Base-by-base conservation (phyloP, 37 sponge, comb jelly and placozoan species). In the Eunapius fragilis region DNA sequence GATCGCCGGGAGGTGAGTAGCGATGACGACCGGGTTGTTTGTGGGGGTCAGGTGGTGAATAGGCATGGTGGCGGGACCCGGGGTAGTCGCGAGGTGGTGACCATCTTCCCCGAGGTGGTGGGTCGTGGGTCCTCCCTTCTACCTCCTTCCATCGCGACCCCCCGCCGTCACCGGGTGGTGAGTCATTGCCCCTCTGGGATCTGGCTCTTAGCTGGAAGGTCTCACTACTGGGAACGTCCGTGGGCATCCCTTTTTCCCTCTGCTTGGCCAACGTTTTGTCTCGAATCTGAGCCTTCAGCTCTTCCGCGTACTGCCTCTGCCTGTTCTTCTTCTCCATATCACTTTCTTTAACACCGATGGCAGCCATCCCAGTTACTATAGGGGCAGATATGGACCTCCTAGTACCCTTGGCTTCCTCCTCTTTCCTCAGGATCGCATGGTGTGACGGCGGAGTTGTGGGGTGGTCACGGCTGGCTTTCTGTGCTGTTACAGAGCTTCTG, bases 281-380 rank as follows among this genome's bases (percentile, higher is more conserved):
- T 25, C 48, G 80, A 3, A 94, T 94, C 74, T 94, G 94, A 11
- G 73, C 70, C 73, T 82, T 69, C 19, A 94, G 82, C 31, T 88
- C 89, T n/a, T 85, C 87, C 68, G 88, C 88, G 69, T 94, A 94
- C 73, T 69, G 26, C 38, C 26, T 47, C 70, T 94, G 88, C 58
- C 77, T 90, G 36, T 71, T 76, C 75, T 45, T 85, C 75, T 78
- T 74, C 25, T 80, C 78, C 11, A 37, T 25, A 17, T 80, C 77
- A 45, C 70, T 70, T 28, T 41, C 81, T 23, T 74, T 32, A n/a
- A 26, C 69, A 0, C 80, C 80, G 0, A 68, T 30, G 37, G 75
- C 41, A 0, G 45, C 31, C 28, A 68, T 67, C n/a, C 82, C 82
- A 2, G 25, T 72, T 25, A 37, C 47, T 2, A 68, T 31, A 6